These are phyloP conservation scores for Eriocheir sinensis DNA, from an alignment of 1,140 invertebrate genomes.

Conservation along the genomic window DNA sequence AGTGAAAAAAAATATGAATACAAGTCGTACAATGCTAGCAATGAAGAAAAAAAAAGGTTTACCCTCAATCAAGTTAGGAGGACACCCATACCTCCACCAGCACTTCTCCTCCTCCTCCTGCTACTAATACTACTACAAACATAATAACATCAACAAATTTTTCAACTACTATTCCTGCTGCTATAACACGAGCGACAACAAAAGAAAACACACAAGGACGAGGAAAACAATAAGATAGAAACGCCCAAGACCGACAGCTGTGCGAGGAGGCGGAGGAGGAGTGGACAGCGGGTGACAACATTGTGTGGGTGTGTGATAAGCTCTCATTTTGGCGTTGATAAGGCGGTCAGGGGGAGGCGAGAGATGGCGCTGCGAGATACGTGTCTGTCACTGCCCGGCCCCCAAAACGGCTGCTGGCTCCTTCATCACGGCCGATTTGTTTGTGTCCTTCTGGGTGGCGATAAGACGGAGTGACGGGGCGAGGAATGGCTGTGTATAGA, in stretches of 20 bases:
- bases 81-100: no score
- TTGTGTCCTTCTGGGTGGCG: not conserved
- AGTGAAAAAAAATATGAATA: no score
- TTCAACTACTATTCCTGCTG: no score
- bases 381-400: not conserved
- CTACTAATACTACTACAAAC: no score
- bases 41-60: no score
- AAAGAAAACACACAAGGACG: not conserved
- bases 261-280: no score
- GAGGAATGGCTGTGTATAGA: not conserved
- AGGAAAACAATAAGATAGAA: not conserved
- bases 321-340: slow-evolving; percentile 16
- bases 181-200: not conserved
- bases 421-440: not conserved
- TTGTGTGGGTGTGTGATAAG: not conserved
- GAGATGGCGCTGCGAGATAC: no score
- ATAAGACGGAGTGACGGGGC: not conserved
- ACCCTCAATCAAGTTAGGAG: no score
- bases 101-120: no score
- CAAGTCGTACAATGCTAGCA: no score
- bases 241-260: not conserved
- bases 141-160: no score
- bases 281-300: no score
- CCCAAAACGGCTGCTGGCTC: not conserved
- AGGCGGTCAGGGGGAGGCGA: not conserved